phyloP scores from a whole-genome alignment of 2,797 vertebrate species.

The Poliocrania exsul region DNA sequence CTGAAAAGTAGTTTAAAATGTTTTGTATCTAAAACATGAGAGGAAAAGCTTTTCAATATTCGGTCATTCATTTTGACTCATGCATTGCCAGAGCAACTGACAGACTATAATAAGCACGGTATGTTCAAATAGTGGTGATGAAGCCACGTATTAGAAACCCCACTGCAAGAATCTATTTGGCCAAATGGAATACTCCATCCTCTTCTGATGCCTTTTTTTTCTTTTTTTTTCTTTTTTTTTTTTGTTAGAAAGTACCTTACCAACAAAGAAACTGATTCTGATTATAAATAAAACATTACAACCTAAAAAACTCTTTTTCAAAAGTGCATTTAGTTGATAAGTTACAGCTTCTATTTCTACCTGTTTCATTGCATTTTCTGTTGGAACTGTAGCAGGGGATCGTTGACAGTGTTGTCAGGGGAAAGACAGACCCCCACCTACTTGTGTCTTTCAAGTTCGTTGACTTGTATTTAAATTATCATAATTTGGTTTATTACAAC shows the following conservation, averaged over 20 bases:
- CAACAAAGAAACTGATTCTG: background rate
- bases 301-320: background rate
- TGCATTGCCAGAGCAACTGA: background rate
- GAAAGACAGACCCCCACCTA: background rate
- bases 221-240: too few species aligned
- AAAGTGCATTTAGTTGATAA: background rate
- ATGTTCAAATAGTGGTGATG: background rate
- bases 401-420: background rate
- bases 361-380: background rate
- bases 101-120: background rate
- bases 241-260: background rate
- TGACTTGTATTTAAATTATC: background rate
- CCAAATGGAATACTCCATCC: background rate
- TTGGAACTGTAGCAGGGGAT: background rate
- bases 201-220: background rate
- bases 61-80: background rate
- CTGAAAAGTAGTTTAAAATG: background rate
- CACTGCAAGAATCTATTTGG: background rate
- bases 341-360: background rate
- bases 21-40: background rate
- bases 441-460: background rate
- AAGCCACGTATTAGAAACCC: background rate
- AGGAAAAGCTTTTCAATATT: background rate
- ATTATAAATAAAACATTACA: background rate
- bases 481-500: background rate